phyloP scores from a whole-genome alignment of 2,113 vertebrate species.

The Dissostichus mawsoni region DNA sequence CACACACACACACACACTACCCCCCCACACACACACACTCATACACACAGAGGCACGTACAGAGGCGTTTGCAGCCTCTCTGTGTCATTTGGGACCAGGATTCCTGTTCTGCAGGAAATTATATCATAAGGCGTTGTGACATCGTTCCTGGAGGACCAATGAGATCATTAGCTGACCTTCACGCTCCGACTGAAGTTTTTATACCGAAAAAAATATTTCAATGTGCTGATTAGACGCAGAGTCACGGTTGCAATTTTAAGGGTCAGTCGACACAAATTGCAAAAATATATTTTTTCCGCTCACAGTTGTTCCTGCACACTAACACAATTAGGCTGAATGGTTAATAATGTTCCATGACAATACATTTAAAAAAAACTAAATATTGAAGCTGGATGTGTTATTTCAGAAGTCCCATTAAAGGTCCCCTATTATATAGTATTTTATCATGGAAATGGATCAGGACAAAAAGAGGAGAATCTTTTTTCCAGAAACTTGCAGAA shows the following conservation, averaged over 20 bases:
- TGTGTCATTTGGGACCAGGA: slow-evolving; percentile 21
- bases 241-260: not conserved
- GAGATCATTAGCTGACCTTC: slow-evolving; percentile 32
- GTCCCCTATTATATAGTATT: too few relatives aligned
- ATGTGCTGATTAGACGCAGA: not conserved
- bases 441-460: too few relatives aligned
- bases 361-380: too few relatives aligned
- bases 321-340: too few relatives aligned
- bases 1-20: slow-evolving; percentile 22
- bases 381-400: too few relatives aligned
- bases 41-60: slow-evolving; percentile 2
- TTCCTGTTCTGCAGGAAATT: slow-evolving; percentile 43
- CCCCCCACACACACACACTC: slow-evolving; percentile 21
- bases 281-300: too few relatives aligned
- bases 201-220: not conserved
- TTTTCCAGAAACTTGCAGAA: too few relatives aligned
- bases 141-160: slow-evolving; percentile 48
- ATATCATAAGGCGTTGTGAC: slow-evolving; percentile 41
- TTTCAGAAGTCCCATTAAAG: too few relatives aligned
- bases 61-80: not conserved
- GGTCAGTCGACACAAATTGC: not conserved
- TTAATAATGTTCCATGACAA: too few relatives aligned
- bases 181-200: not conserved
- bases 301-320: too few relatives aligned
- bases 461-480: too few relatives aligned